These are phyloP conservation scores for Phalacrocorax carbo DNA, from an alignment of 2,113 vertebrate genomes.

Conservation along the genomic window DNA sequence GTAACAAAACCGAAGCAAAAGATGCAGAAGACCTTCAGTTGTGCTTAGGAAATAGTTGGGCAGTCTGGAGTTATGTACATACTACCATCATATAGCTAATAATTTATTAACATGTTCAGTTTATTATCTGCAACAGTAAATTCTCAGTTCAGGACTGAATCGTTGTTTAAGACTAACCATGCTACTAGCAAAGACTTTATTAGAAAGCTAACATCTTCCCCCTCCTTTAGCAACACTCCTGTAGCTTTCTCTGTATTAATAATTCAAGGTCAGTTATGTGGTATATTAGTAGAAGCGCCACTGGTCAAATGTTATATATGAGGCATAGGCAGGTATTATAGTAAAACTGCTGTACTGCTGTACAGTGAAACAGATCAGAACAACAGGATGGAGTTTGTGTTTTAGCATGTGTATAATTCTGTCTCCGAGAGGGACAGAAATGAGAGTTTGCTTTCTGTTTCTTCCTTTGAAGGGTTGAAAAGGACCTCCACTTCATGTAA, in stretches of 20 bases:
- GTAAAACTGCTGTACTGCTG: neutral
- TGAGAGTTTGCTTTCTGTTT: neutral
- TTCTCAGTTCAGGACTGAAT: neutral
- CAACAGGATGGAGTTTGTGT: neutral
- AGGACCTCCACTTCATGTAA: neutral
- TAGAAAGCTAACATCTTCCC: neutral
- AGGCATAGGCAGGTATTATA: neutral
- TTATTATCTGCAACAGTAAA: neutral
- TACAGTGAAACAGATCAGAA: neutral
- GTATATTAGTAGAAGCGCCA: neutral
- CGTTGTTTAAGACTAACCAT: neutral
- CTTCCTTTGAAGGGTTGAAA: neutral
- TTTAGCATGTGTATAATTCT: neutral
- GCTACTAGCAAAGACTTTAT: neutral
- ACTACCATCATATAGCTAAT: neutral
- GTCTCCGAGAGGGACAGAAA: neutral
- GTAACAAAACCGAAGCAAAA: neutral
- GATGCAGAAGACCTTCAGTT: neutral
- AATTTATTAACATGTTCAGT: neutral
- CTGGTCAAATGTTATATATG: neutral
- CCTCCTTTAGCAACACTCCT: neutral
- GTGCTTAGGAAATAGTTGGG: neutral
- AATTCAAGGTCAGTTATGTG: neutral
- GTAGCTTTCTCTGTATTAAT: neutral
- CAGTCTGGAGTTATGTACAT: neutral